phyloP scores from a whole-genome alignment of 2,888 invertebrate species.

The Ormyrus nitidulus region DNA sequence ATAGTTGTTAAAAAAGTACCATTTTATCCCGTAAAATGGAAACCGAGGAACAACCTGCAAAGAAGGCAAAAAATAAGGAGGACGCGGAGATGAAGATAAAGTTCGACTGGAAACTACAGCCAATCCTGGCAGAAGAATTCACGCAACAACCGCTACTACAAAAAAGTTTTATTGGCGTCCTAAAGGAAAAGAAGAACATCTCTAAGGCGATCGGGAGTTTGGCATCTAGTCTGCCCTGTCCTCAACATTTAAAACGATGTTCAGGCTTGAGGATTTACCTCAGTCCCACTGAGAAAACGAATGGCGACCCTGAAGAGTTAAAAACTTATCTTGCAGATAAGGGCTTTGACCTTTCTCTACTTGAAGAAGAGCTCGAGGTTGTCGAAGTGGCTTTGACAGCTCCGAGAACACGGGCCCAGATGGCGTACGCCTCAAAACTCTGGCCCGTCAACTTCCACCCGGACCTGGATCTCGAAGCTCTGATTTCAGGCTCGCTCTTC shows the following conservation, averaged over 20 bases:
- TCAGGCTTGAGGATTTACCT: constrained; percentile 80
- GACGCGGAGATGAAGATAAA: constrained; percentile 16
- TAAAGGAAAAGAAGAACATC: constrained; percentile 80
- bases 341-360: constrained; percentile 76
- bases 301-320: constrained; percentile 68
- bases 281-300: constrained; percentile 67
- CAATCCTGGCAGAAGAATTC: constrained; percentile 79
- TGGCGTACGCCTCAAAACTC: constrained; percentile 77
- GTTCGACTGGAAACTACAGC: constrained; percentile 61
- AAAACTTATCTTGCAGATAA: constrained; percentile 74
- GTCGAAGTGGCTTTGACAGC: constrained; percentile 79
- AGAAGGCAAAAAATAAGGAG: constrained; percentile 29
- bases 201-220: constrained; percentile 82
- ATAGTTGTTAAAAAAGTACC: too few species aligned
- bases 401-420: constrained; percentile 83
- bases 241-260: constrained; percentile 86
- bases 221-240: constrained; percentile 78
- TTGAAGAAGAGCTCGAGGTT: constrained; percentile 77
- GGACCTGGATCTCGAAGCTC: constrained; percentile 83
- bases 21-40: constrained; percentile 8
- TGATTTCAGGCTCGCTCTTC: constrained; percentile 81
- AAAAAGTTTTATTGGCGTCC: constrained; percentile 80
- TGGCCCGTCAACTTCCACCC: constrained; percentile 94
- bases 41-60: constrained; percentile 8
- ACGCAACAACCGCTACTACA: constrained; percentile 76